A percentile compares a stretch with the other conserved stretches of the same genome.
These are phyloP conservation scores for Baryphthengus martii DNA, from an alignment of 2,113 vertebrate species.

Conservation along the genomic window DNA sequence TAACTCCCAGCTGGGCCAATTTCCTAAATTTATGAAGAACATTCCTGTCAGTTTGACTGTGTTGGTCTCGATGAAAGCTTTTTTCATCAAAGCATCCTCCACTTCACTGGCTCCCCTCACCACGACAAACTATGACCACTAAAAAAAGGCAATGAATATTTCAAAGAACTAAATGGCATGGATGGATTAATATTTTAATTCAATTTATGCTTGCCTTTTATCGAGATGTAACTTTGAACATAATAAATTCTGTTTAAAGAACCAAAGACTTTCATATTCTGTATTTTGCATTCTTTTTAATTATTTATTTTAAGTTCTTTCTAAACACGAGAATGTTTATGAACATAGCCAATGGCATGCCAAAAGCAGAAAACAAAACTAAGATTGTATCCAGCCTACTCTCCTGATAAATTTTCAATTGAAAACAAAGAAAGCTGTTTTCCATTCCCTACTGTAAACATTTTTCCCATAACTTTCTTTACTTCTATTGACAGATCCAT, in stretches of 20 bases:
- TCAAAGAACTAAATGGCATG: slow-evolving; percentile 59
- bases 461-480: background rate
- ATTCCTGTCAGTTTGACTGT: slow-evolving; percentile 30
- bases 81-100: slow-evolving; percentile 11
- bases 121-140: background rate
- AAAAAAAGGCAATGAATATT: slow-evolving; percentile 59
- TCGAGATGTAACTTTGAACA: slow-evolving; percentile 65
- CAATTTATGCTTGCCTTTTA: slow-evolving; percentile 58
- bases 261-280: slow-evolving; percentile 51
- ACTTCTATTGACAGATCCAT: background rate
- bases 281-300: slow-evolving; percentile 15
- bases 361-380: background rate
- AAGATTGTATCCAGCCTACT: background rate
- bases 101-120: background rate
- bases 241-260: slow-evolving; percentile 66
- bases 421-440: background rate
- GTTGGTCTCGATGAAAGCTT: slow-evolving; percentile 1
- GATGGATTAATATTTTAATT: slow-evolving; percentile 71
- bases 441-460: background rate
- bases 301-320: slow-evolving; percentile 28
- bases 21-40: slow-evolving; percentile 29
- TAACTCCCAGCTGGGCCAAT: background rate
- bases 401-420: background rate
- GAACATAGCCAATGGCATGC: background rate
- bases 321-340: background rate